Evolutionary conservation across 2,797 vertebrate species (phyloP).

Genomic region (Stomatorhinus walkeri): DNA sequence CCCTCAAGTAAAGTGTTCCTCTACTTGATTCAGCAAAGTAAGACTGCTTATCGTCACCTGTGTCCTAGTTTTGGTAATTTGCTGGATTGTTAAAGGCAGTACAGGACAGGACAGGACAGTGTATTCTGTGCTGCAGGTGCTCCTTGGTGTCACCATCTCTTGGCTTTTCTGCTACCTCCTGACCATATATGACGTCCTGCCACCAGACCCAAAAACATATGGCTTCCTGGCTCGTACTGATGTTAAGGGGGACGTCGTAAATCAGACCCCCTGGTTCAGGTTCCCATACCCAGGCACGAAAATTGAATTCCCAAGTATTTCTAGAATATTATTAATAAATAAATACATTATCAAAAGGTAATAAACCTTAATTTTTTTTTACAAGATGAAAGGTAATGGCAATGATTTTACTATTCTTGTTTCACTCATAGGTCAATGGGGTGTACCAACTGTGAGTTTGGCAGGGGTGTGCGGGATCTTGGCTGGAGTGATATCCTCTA

Average conservation of each 20-base stretch:
- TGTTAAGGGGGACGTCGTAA: conserved; percentile 68
- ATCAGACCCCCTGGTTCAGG: conserved; percentile 78
- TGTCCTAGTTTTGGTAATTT: neutral
- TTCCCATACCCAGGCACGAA: conserved; percentile 86
- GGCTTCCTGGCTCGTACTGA: conserved; percentile 85
- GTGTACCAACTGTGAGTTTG: conserved; percentile 78
- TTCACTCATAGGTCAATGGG: conserved; percentile 81
- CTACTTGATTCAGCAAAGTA: neutral
- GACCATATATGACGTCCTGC: conserved; percentile 69
- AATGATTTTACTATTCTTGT: conserved; percentile 4
- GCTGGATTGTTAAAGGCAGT: neutral
- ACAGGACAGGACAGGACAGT: neutral
- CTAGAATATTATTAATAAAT: neutral
- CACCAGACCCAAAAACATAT: conserved; percentile 59
- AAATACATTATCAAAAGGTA: neutral
- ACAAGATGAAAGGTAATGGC: neutral
- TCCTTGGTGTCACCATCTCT: conserved; percentile 80
- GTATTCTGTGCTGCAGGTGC: conserved; percentile 61
- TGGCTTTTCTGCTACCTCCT: conserved; percentile 84
- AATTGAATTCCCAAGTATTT: neutral
- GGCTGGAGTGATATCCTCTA: conserved; percentile 87
- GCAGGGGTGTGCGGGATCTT: conserved; percentile 89
- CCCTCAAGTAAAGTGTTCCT: neutral
- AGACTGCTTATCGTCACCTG: neutral
- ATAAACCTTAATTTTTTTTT: neutral